Base-by-base conservation (phyloP, 2,888 invertebrate species). In the Catocala nupta region DNA sequence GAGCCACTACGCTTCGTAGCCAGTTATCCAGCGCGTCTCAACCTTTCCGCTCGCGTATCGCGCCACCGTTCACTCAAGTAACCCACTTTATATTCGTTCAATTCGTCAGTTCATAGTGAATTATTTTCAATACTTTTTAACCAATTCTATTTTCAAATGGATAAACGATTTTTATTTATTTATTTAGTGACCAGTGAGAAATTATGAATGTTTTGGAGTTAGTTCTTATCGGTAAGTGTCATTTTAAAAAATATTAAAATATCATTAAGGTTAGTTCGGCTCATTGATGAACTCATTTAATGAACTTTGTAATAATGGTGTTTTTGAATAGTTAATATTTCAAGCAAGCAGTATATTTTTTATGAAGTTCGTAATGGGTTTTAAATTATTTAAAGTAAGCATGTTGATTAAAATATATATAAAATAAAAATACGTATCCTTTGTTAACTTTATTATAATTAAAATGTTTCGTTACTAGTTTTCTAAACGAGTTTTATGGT, bases 11-110 rank as follows among this genome's bases (percentile, higher is more conserved):
- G 79, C 68, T 63, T 78, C 87, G 90, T 89, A 90, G 92, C 85
- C 92, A 93, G 93, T 93, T 84, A 85, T 86, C 85, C 84, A 83
- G 82, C 85, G 88, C 81, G 85, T 78, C 82, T 82, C 90, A 86
- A 76, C 76, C 90, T 85, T 88, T 82, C 85, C 90, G 87, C 90
- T 81, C 92, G 92, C 87, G 83, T 83, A 77, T 65, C 83, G 82
- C 81, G 78, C 77, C 74, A 68, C 69, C 81, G 81, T 81, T 81
- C 72, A 71, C 68, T 73, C 70, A 72, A 73, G 78, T 83, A 86
- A 86, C 85, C 87, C 77, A 87, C 81, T 84, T 88, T 81, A 66
- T 68, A 78, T 74, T 74, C 78, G 75, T 75, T 69, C 70, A 70
- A 72, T 78, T 70, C 55, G 65, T 70, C 68, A 64, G 78, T 80